Evolutionary conservation across 2,888 invertebrate genomes (phyloP).

Genomic region (Aphidius colemani): DNA sequence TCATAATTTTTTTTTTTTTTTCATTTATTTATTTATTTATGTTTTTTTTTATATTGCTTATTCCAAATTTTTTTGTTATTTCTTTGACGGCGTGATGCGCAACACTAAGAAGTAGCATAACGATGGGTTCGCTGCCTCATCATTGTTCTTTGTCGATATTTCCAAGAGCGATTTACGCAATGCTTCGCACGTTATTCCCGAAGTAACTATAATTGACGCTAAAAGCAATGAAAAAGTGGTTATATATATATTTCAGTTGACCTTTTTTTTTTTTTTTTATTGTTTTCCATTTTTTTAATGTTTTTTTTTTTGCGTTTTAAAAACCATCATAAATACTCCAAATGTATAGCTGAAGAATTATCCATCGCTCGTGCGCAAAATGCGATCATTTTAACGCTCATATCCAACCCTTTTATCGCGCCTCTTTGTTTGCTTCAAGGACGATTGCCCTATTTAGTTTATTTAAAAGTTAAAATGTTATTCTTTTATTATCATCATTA

Average conservation of each 20-base stretch:
- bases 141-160: conserved; percentile 30
- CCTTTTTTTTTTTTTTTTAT: conserved; percentile 15
- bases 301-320: no score
- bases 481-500: neutral
- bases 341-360: conserved; percentile 19
- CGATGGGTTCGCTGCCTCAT: conserved; percentile 28
- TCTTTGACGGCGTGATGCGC: conserved; percentile 24
- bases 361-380: conserved; percentile 14
- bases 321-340: conserved; percentile 23
- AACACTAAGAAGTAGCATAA: conserved; percentile 27
- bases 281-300: no score
- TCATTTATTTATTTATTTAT: conserved; percentile 7
- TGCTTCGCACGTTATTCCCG: conserved; percentile 47
- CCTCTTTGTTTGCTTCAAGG: conserved; percentile 23
- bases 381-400: conserved; percentile 15
- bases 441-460: conserved; percentile 27
- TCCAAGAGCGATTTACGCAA: conserved; percentile 38
- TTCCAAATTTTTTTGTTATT: conserved; percentile 19
- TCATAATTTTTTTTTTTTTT: conserved; percentile 14
- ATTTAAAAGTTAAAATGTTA: conserved; percentile 3
- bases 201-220: conserved; percentile 44
- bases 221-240: conserved; percentile 19
- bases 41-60: conserved; percentile 9
- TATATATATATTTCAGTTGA: conserved; percentile 1
- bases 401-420: conserved; percentile 21